A percentile compares a stretch with the other conserved stretches of the same genome.
phyloP scores from a whole-genome alignment of 2,797 vertebrate species.

The Cyprinodon diabolis region DNA sequence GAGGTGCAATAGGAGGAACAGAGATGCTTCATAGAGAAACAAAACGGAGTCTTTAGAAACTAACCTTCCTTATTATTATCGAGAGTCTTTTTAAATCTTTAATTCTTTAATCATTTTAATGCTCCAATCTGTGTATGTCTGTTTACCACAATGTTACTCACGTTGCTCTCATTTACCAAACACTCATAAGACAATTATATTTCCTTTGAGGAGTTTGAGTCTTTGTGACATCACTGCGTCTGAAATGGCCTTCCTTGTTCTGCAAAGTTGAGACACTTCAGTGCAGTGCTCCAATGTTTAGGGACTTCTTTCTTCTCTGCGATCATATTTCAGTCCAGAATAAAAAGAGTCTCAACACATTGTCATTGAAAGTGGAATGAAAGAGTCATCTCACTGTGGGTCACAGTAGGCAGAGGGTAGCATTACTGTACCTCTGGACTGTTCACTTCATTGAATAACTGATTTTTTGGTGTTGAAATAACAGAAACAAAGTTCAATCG shows the following conservation, averaged over 20 bases:
- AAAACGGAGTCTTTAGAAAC: too few species aligned
- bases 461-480: background rate
- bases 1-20: too few species aligned
- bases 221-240: conserved; percentile 27
- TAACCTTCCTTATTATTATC: too few species aligned
- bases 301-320: conserved; percentile 61
- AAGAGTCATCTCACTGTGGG: conserved; percentile 74
- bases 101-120: too few species aligned
- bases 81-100: too few species aligned
- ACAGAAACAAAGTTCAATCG: background rate
- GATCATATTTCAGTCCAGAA: conserved; percentile 75
- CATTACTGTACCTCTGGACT: conserved; percentile 38
- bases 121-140: too few species aligned
- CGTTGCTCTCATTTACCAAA: background rate
- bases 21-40: too few species aligned
- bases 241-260: conserved; percentile 23
- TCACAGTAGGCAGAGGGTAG: conserved; percentile 67
- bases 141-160: too few species aligned
- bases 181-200: conserved; percentile 13
- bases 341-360: conserved; percentile 76
- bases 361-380: conserved; percentile 72
- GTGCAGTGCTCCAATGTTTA: background rate
- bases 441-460: background rate
- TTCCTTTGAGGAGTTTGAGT: conserved; percentile 9
- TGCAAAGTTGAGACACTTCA: conserved; percentile 41